Evolutionary conservation across 2,113 vertebrate species (phyloP).

Genomic region (Dromaius novaehollandiae): DNA sequence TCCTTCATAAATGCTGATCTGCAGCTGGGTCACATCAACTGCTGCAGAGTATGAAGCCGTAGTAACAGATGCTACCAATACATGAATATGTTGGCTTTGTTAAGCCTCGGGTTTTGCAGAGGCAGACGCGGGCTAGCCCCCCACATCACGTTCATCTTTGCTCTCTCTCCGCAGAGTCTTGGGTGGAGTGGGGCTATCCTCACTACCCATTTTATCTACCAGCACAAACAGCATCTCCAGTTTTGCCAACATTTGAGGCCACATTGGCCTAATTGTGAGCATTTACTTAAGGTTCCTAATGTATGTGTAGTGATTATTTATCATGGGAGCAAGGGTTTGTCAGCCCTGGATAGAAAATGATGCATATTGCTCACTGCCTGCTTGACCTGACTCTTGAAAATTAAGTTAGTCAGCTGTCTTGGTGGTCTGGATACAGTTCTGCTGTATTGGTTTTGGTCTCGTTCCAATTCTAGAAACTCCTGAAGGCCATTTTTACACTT

Average conservation of each 20-base stretch:
- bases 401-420: background rate
- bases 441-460: background rate
- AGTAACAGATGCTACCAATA: slow-evolving; percentile 30
- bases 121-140: background rate
- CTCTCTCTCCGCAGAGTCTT: background rate
- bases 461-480: background rate
- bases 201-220: background rate
- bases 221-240: background rate
- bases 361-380: slow-evolving; percentile 1
- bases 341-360: background rate
- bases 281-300: background rate
- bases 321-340: background rate
- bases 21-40: slow-evolving; percentile 58
- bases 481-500: background rate
- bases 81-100: background rate
- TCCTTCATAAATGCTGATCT: slow-evolving; percentile 20
- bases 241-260: background rate
- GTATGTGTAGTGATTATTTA: background rate
- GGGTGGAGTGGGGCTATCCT: background rate
- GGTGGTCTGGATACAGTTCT: background rate
- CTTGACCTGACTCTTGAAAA: slow-evolving; percentile 33
- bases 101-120: background rate
- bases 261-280: background rate
- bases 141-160: background rate
- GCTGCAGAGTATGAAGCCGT: slow-evolving; percentile 9